phyloP scores from a whole-genome alignment of 2,797 vertebrate genomes.

The Sparidentex hasta region DNA sequence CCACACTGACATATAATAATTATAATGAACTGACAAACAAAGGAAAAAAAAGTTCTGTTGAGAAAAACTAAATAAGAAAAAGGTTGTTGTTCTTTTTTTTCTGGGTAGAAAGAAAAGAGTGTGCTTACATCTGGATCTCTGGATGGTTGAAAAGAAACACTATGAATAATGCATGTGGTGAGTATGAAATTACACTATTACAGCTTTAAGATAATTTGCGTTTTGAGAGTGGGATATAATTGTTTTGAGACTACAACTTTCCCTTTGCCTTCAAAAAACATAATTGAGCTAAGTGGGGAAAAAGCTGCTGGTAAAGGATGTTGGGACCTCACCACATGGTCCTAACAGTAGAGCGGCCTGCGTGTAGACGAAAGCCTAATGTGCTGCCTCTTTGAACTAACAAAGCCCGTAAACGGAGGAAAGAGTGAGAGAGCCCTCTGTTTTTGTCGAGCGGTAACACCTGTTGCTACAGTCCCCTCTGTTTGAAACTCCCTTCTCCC shows the following conservation, averaged over 20 bases:
- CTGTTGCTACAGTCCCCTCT: too few relatives aligned
- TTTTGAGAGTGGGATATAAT: conserved; percentile 61
- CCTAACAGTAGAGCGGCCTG: too few relatives aligned
- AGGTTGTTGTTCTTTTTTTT: conserved; percentile 4
- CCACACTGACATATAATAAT: conserved; percentile 62
- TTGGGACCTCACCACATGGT: background rate
- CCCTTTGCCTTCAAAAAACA: conserved; percentile 52
- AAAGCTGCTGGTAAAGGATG: conserved; percentile 41
- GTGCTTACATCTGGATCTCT: conserved; percentile 54
- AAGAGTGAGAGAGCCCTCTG: too few relatives aligned
- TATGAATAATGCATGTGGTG: conserved; percentile 60
- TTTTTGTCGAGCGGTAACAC: too few relatives aligned
- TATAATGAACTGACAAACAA: conserved; percentile 55
- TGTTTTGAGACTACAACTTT: conserved; percentile 63
- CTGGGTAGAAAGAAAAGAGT: conserved; percentile 20
- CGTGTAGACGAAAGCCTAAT: too few relatives aligned
- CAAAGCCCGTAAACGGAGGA: too few relatives aligned
- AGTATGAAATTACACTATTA: conserved; percentile 60
- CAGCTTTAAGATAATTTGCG: conserved; percentile 68
- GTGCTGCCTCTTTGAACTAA: too few relatives aligned
- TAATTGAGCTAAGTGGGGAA: conserved; percentile 62
- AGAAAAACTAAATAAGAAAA: conserved; percentile 30
- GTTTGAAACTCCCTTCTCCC: too few relatives aligned
- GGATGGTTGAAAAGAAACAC: conserved; percentile 34
- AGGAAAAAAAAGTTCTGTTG: conserved; percentile 56